Conservation (phyloP, 2,797 vertebrate genomes). For the Sphaeramia orbicularis region DNA sequence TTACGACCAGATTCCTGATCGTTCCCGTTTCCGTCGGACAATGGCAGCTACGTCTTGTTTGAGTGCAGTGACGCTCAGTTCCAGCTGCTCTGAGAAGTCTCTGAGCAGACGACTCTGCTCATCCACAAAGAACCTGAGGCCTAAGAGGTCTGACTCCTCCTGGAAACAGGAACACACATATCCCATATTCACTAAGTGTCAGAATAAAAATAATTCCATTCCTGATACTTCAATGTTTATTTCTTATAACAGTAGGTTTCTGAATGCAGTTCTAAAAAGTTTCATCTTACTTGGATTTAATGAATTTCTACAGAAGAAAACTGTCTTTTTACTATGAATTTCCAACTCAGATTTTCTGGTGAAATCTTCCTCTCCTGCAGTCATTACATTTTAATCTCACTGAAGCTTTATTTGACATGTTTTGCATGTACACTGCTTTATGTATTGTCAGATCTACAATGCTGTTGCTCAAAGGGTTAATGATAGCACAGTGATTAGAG, state of each 20-base stretch:
- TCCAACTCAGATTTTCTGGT: too few species aligned
- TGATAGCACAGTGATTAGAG: too few species aligned
- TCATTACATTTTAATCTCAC: slow-evolving; percentile 13
- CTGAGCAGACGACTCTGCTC: slow-evolving; percentile 86
- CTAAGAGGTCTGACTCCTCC: slow-evolving; percentile 88
- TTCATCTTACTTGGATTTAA: too few species aligned
- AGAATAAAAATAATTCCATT: too few species aligned
- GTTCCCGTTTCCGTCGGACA: slow-evolving; percentile 88
- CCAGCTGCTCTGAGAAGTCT: slow-evolving; percentile 89
- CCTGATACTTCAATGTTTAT: too few species aligned
- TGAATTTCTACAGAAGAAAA: too few species aligned
- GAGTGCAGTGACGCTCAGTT: slow-evolving; percentile 86
- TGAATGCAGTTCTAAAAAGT: too few species aligned
- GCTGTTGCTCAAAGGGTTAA: too few species aligned
- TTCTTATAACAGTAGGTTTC: too few species aligned
- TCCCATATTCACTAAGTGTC: not conserved
- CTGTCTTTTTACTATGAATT: too few species aligned
- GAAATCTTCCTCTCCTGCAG: slow-evolving; percentile 7
- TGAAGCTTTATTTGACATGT: not conserved
- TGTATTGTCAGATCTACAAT: not conserved
- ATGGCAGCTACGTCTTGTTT: slow-evolving; percentile 91
- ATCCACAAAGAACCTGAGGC: slow-evolving; percentile 85
- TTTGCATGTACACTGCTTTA: not conserved
- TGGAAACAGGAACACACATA: slow-evolving; percentile 55
- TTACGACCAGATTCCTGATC: slow-evolving; percentile 81